Conservation (phyloP, 2,113 vertebrate species). For the Zosterops hypoxanthus region DNA sequence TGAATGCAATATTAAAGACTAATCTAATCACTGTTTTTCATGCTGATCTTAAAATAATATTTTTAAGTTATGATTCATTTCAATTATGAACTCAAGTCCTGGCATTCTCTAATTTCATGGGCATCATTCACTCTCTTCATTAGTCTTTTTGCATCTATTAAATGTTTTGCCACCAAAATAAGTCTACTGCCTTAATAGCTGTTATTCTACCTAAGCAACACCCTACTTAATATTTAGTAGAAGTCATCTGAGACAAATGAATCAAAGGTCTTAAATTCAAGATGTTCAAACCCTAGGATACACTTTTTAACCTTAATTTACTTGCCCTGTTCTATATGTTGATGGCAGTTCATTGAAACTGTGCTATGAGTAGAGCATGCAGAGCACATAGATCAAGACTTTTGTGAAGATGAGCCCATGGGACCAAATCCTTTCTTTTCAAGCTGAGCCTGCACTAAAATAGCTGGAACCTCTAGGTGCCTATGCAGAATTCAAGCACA, state of each 20-base stretch:
- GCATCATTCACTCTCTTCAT: background rate
- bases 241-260: background rate
- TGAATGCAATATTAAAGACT: background rate
- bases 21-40: background rate
- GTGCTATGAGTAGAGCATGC: background rate
- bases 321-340: background rate
- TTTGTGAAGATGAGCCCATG: background rate
- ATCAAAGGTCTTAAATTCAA: background rate
- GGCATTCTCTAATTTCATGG: background rate
- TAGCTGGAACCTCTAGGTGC: background rate
- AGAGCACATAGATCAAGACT: background rate
- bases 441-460: background rate
- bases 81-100: background rate
- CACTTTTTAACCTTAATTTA: background rate
- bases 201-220: background rate
- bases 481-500: background rate
- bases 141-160: background rate
- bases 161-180: background rate
- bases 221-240: rapidly evolving
- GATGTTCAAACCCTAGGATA: background rate
- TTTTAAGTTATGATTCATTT: background rate
- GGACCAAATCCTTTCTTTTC: background rate
- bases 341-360: background rate
- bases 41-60: background rate
- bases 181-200: background rate